A percentile compares a stretch with the other conserved stretches of the same genome.
Evolutionary conservation across 2,888 invertebrate genomes (phyloP).

Genomic region (Pollenia angustigena): DNA sequence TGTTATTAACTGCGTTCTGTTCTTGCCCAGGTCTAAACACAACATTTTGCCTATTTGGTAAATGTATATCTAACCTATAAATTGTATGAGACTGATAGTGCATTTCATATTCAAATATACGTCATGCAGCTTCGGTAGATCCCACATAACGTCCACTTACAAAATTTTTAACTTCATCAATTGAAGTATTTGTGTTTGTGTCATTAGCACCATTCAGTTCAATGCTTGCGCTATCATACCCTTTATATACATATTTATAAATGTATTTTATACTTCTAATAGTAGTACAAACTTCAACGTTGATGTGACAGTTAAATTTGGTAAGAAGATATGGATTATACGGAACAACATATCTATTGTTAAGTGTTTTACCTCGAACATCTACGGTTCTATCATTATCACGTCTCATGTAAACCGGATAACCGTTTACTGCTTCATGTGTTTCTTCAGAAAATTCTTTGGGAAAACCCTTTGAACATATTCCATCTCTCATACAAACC

Average conservation of each 20-base stretch:
- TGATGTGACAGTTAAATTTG: neutral
- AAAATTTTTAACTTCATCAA: constrained; percentile 13
- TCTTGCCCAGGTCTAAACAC: neutral
- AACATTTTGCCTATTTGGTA: neutral
- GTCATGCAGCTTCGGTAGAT: neutral
- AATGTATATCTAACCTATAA: neutral
- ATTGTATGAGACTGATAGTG: neutral
- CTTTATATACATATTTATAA: constrained; percentile 8
- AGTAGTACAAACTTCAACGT: neutral
- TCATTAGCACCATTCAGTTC: neutral
- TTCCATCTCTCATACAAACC: neutral
- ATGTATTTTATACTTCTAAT: constrained; percentile 4
- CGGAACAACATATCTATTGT: constrained; percentile 11
- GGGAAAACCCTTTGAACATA: constrained; percentile 1
- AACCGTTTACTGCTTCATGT: too few relatives aligned
- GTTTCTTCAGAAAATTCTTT: neutral
- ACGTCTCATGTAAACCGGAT: neutral
- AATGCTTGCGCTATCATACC: too few relatives aligned
- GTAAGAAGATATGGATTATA: constrained; percentile 20
- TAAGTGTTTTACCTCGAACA: neutral
- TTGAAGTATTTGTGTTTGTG: neutral
- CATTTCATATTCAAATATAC: neutral
- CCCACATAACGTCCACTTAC: constrained; percentile 4
- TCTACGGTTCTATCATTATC: neutral
- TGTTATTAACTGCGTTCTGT: neutral